Conservation (phyloP, 2,888 invertebrate genomes). For the Corythucha ciliata region DNA sequence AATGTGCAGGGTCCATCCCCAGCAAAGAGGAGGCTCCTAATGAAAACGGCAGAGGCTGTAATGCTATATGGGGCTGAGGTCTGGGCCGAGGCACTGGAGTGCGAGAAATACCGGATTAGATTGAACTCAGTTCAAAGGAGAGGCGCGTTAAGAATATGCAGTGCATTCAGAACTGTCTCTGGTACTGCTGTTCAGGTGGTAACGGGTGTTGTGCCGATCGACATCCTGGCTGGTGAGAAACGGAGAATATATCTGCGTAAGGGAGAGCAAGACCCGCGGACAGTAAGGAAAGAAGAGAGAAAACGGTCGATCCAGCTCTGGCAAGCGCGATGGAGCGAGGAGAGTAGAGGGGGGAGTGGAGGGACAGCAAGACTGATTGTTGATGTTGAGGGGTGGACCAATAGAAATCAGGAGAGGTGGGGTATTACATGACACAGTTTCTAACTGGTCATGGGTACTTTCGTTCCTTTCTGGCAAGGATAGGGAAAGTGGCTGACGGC, state of each 20-base stretch:
- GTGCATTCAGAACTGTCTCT: slow-evolving; percentile 5
- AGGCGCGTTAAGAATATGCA: slow-evolving; percentile 1
- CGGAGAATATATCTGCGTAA: neutral
- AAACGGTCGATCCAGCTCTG: too few species aligned
- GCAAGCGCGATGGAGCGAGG: too few species aligned
- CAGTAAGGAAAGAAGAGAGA: neutral
- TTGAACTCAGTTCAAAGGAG: slow-evolving; percentile 1
- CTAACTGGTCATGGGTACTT: too few species aligned
- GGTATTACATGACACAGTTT: too few species aligned
- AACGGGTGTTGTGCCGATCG: neutral
- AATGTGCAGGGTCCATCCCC: neutral
- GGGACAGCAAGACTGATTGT: too few species aligned
- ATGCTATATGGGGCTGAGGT: too few species aligned
- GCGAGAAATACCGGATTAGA: slow-evolving; percentile 5
- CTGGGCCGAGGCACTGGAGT: too few species aligned
- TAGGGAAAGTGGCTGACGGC: too few species aligned
- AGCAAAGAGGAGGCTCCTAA: neutral
- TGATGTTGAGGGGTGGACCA: too few species aligned
- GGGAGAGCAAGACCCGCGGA: neutral
- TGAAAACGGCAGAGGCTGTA: neutral
- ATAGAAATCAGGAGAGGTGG: too few species aligned
- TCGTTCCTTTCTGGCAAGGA: too few species aligned
- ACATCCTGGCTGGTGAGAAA: neutral
- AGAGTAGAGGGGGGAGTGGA: too few species aligned
- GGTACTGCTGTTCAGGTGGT: slow-evolving; percentile 2